phyloP scores from a whole-genome alignment of 2,113 vertebrate genomes.

The Oreochromis spilurus region DNA sequence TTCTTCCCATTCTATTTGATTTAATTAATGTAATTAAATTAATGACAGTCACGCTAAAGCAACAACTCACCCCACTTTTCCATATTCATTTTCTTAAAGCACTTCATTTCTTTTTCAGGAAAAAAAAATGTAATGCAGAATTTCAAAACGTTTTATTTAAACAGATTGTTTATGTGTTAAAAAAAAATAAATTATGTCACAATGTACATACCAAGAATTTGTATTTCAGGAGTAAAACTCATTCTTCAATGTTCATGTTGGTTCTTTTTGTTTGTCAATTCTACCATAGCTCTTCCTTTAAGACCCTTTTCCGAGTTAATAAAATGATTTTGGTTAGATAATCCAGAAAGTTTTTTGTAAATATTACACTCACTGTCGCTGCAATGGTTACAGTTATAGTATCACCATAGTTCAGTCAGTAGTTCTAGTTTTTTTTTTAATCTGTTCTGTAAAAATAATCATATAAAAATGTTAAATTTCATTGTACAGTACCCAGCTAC shows the following conservation, averaged over 20 bases:
- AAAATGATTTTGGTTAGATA: conserved; percentile 27
- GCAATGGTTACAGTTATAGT: conserved; percentile 51
- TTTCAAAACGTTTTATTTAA: conserved; percentile 69
- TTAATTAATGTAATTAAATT: conserved; percentile 56
- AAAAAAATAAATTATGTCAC: conserved; percentile 67
- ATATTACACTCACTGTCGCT: conserved; percentile 44
- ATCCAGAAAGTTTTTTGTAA: conserved; percentile 55
- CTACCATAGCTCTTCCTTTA: conserved; percentile 30
- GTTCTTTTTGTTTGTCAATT: conserved; percentile 46
- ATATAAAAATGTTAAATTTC: conserved; percentile 67
- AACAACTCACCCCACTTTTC: conserved; percentile 47
- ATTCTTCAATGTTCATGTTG: conserved; percentile 47
- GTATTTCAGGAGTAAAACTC: conserved; percentile 59
- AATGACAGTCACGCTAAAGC: conserved; percentile 35
- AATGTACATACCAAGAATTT: conserved; percentile 71
- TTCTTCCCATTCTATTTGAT: conserved; percentile 39
- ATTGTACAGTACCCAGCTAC: conserved; percentile 85
- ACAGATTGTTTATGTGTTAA: conserved; percentile 71
- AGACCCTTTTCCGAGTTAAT: conserved; percentile 16
- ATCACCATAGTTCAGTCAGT: conserved; percentile 71
- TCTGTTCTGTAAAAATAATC: conserved; percentile 55
- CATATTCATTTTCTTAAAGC: conserved; percentile 68
- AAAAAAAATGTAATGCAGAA: conserved; percentile 65
- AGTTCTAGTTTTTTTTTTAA: conserved; percentile 40
- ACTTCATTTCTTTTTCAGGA: conserved; percentile 72